Conservation (phyloP, 2,888 invertebrate species). For the Trypoxylon attenuatum region DNA sequence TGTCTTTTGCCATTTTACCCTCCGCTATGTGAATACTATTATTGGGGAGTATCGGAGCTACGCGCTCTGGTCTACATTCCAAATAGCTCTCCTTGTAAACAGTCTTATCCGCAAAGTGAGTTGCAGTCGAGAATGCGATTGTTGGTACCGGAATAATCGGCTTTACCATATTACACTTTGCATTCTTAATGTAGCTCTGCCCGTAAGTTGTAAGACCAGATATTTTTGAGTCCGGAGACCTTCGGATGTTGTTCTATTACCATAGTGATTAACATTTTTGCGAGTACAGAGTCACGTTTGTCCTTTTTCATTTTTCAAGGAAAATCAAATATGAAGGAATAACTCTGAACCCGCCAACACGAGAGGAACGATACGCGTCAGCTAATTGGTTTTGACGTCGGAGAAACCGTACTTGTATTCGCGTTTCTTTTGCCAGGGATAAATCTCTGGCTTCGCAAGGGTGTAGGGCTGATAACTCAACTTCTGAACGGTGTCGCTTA, state of each 20-base stretch:
- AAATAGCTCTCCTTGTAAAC: slow-evolving; percentile 66
- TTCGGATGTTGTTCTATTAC: slow-evolving; percentile 27
- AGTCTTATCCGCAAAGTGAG: slow-evolving; percentile 46
- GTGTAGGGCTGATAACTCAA: slow-evolving; percentile 69
- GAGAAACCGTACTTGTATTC: slow-evolving; percentile 56
- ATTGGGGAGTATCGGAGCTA: slow-evolving; percentile 57
- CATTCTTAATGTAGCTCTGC: slow-evolving; percentile 64
- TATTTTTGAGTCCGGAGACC: slow-evolving; percentile 63
- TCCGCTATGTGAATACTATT: slow-evolving; percentile 58
- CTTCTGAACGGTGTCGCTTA: slow-evolving; percentile 69
- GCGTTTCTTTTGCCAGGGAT: slow-evolving; percentile 68
- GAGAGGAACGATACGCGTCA: too few relatives aligned
- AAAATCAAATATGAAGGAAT: not conserved
- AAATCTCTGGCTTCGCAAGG: slow-evolving; percentile 60
- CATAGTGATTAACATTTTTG: not conserved
- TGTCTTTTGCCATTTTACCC: slow-evolving; percentile 64
- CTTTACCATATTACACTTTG: slow-evolving; percentile 36
- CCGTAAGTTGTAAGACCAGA: slow-evolving; percentile 68
- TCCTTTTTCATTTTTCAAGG: too few relatives aligned
- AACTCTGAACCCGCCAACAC: not conserved
- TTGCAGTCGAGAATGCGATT: slow-evolving; percentile 48
- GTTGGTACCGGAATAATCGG: slow-evolving; percentile 53
- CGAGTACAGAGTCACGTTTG: not conserved
- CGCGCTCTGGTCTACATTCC: slow-evolving; percentile 44
- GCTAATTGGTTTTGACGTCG: too few relatives aligned